Evolutionary conservation across 2,797 vertebrate genomes (phyloP), one percentile per base, ranked within the genome.

Genomic region (Galaxias olidus): DNA sequence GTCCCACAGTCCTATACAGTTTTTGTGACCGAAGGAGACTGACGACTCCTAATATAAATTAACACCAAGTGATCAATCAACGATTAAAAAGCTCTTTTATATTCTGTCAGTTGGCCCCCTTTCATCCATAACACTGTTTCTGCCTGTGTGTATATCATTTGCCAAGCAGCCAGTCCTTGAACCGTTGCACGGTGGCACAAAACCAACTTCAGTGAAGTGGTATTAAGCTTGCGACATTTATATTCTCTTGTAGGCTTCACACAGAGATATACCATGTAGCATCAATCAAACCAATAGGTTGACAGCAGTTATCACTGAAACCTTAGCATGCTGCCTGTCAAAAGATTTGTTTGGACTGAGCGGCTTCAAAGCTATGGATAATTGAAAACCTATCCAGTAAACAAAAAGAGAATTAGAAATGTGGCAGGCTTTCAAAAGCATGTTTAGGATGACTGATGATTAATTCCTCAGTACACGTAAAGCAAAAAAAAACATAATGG

Each of bases 11-110:
- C 30, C 30, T 30, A 2, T 30, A 30, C 3, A 3, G 2, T 30
- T 30, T 30, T 30, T 30, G 30, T 30, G 30, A 30, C 30, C 30
- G 30, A 30, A 30, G 30, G 30, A 30, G 30, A 30, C 6, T 30
- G 30, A 30, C 30, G 30, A 30, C 30, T 30, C 30, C 30, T 6
- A 30, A 30, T 30, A 2, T 81, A 66, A 71, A 86, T 83, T 55
- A 73, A 65, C 73, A 74, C 67, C 65, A 65, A 55, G 78, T 78
- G 66, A 88, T 89, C 81, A 82, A 87, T 88, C 86, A 88, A 75
- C 79, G 81, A 85, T 82, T 87, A 84, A 88, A 80, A 66, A 78
- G 82, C 64, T 30, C 63, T 80, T 87, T 84, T 78, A 86, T 84
- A 85, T 85, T 82, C 81, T 56, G 81, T 86, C 84, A 77, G 18